A percentile compares a stretch with the other conserved stretches of the same genome.
These are phyloP conservation scores for Achlya flavicornis DNA, from an alignment of 2,888 invertebrate genomes.

Conservation along the genomic window DNA sequence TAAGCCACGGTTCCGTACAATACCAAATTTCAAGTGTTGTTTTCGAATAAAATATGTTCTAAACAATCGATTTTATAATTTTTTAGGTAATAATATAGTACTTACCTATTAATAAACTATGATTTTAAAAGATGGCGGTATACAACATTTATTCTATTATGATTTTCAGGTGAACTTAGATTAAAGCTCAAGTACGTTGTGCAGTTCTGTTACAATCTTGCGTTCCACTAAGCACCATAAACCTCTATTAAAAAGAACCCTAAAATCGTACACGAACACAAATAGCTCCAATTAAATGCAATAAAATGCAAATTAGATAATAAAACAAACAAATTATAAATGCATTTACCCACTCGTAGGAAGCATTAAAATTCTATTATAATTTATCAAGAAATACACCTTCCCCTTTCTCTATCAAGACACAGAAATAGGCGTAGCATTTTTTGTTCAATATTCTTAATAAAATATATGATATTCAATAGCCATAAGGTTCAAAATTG, in stretches of 20 bases:
- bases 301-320: conserved; percentile 75
- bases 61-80: too few relatives aligned
- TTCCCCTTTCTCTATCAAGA: conserved; percentile 60
- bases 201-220: conserved; percentile 3
- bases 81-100: too few relatives aligned
- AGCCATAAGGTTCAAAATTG: conserved; percentile 33
- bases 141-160: not conserved
- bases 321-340: conserved; percentile 82
- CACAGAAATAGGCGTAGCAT: conserved; percentile 25
- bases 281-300: conserved; percentile 70
- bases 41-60: too few relatives aligned
- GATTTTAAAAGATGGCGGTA: not conserved
- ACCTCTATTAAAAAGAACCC: conserved; percentile 29
- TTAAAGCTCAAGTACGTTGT: not conserved
- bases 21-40: too few relatives aligned
- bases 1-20: too few relatives aligned
- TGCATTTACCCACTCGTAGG: conserved; percentile 68
- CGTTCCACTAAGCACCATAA: conserved; percentile 5
- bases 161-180: not conserved
- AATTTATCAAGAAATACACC: conserved; percentile 72
- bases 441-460: not conserved
- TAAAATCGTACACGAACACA: conserved; percentile 46
- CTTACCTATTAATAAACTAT: too few relatives aligned
- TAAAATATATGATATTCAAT: conserved; percentile 24
- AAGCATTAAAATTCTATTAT: conserved; percentile 76